Evolutionary conservation across 2,113 vertebrate genomes (phyloP), one percentile per base, ranked within the genome.

Genomic region (Parus major): DNA sequence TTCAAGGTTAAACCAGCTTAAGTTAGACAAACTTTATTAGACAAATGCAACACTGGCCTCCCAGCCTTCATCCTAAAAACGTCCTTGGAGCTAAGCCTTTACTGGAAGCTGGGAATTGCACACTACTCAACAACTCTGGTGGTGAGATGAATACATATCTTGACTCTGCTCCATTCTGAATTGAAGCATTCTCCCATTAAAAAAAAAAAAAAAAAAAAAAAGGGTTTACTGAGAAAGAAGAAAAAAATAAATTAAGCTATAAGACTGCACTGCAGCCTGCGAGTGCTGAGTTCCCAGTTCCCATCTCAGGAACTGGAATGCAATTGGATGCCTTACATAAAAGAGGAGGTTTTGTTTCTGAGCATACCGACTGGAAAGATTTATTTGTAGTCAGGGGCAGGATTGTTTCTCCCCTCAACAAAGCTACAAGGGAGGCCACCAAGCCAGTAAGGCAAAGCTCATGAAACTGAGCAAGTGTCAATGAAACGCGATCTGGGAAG

Each of bases 121-220:
- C 7, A 41, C 13, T 44, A 35, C n/a, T 49, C 44, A 82, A 19
- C 50, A 57, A 4, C 14, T 39, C 13, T 33, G 10, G 15, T 23
- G n/a, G 17, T 9, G 13, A 87, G 17, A 18, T 42, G 49, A 90
- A 53, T 18, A 25, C 0, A 0, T 12, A 44, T 1, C 1, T 29
- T 18, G 6, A 28, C 21, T 65, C 69, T 60, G 19, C 33, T 75
- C 47, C 22, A 18, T 24, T 71, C 39, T 29, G 23, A 78, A 83
- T 14, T 8, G 1, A 63, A 70, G 7, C 8, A 19, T 42, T 46
- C 39, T 72, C 39, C 42, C 35, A 41, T 2, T 29, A 5, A 65
- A 24, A 18, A 65, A 18, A 47, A 10, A 50, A 21, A 39, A 41
- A 35, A 68, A 28, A 13, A 15, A n/a, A 56, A 22, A 55, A 15